Conservation (phyloP, 2,797 vertebrate genomes). For the Synanceia verrucosa region DNA sequence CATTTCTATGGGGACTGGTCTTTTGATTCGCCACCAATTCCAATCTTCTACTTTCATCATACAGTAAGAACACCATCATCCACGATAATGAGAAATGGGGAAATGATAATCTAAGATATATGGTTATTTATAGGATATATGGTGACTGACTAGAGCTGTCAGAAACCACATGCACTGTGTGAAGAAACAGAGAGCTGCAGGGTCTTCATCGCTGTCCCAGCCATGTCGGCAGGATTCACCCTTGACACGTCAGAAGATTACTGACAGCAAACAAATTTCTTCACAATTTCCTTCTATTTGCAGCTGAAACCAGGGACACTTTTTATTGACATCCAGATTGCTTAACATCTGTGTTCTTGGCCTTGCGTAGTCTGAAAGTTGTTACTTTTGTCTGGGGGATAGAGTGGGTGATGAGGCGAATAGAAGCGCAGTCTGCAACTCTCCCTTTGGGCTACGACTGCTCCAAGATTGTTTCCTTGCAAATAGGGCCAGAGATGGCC, state of each 20-base stretch:
- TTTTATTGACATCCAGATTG: conserved; percentile 73
- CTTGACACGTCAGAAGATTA: conserved; percentile 61
- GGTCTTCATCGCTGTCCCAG: conserved; percentile 55
- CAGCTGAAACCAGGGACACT: conserved; percentile 54
- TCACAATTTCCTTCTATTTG: conserved; percentile 64
- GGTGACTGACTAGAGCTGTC: conserved; percentile 41
- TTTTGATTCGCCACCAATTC: conserved; percentile 61
- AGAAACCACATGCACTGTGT: conserved; percentile 40
- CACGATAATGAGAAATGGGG: conserved; percentile 22
- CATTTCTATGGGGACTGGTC: conserved; percentile 41
- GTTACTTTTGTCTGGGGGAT: conserved; percentile 64
- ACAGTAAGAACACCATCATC: conserved; percentile 47
- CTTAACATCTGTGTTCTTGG: conserved; percentile 67
- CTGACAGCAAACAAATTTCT: conserved; percentile 49
- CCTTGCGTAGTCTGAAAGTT: conserved; percentile 57
- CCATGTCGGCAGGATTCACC: conserved; percentile 60
- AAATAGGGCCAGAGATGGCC: conserved; percentile 31
- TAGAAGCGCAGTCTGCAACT: conserved; percentile 51
- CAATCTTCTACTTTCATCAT: conserved; percentile 53
- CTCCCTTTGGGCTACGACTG: conserved; percentile 51
- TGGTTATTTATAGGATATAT: conserved; percentile 27
- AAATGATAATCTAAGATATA: too few species aligned
- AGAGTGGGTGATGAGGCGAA: conserved; percentile 60
- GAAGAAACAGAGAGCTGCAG: conserved; percentile 49
- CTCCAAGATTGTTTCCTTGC: conserved; percentile 51